A percentile compares a stretch with the other conserved stretches of the same genome.
Conservation (phyloP, 1,140 invertebrate genomes). For the Macrostomum lignano region DNA sequence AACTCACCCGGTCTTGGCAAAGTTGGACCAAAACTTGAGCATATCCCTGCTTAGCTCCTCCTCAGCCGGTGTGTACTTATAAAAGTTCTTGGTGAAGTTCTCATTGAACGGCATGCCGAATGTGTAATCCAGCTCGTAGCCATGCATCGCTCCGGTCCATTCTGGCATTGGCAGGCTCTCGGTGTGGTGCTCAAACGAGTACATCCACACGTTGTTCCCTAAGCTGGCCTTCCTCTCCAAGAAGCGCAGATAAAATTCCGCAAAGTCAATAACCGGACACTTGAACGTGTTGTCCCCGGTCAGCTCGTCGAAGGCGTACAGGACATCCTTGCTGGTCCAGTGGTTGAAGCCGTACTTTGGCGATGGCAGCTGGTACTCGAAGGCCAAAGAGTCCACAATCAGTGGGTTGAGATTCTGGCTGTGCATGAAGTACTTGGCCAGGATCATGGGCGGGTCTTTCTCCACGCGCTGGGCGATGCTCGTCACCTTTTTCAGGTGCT, state of each 20-base stretch:
- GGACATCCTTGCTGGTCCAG: not conserved
- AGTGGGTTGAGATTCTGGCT: no score
- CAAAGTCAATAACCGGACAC: conserved; percentile 1
- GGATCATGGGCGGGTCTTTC: no score
- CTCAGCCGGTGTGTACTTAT: conserved; percentile 42
- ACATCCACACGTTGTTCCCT: not conserved
- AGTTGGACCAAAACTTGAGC: conserved; percentile 60
- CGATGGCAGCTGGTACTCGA: not conserved
- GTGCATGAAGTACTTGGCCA: no score
- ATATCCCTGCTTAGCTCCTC: conserved; percentile 46
- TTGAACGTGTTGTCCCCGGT: not conserved
- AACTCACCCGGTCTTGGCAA: conserved; percentile 47
- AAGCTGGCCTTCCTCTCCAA: no score
- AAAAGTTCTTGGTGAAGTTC: not conserved
- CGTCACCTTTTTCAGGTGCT: no score
- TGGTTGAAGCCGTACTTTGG: not conserved
- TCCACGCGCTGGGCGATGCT: no score
- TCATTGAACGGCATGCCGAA: conserved; percentile 46
- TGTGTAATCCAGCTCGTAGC: conserved; percentile 70
- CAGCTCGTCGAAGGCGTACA: not conserved
- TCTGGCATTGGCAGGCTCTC: conserved; percentile 53
- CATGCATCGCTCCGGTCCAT: conserved; percentile 84
- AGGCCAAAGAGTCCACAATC: no score
- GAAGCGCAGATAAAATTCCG: no score
- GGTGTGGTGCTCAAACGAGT: conserved; percentile 9